phyloP scores from a whole-genome alignment of 2,113 vertebrate genomes.

The Phylloscopus trochiloides region DNA sequence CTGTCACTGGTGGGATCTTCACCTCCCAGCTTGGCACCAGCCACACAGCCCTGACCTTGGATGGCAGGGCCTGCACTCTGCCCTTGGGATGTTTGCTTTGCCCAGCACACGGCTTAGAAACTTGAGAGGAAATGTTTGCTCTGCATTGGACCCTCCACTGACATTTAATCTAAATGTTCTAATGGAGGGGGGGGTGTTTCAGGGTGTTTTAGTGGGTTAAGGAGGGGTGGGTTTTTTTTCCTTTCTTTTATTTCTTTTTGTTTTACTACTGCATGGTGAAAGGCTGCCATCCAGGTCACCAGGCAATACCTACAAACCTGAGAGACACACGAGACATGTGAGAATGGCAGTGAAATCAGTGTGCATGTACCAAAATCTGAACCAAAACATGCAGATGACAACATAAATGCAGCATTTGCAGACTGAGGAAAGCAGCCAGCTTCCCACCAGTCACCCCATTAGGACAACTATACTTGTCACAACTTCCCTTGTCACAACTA shows the following conservation, averaged over 20 bases:
- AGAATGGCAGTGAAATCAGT: background rate
- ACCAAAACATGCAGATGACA: background rate
- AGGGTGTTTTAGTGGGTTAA: background rate
- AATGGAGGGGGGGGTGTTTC: background rate
- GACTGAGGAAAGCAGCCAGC: background rate
- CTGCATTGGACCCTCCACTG: background rate
- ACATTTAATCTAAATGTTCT: background rate
- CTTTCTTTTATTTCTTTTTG: background rate
- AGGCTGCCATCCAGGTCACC: background rate
- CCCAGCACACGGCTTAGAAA: background rate
- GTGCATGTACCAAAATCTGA: background rate
- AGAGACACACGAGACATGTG: rapidly evolving
- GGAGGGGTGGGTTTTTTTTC: no score
- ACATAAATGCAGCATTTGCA: background rate
- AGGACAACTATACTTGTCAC: background rate
- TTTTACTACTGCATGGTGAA: background rate
- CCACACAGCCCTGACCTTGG: background rate
- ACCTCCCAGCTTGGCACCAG: background rate
- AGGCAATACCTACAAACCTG: background rate
- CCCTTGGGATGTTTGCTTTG: background rate
- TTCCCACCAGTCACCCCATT: background rate
- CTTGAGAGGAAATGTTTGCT: background rate
- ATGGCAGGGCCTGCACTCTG: background rate
- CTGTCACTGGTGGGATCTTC: background rate
- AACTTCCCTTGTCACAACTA: background rate